Conservation (phyloP, 1,140 invertebrate species). For the Contarinia nasturtii region DNA sequence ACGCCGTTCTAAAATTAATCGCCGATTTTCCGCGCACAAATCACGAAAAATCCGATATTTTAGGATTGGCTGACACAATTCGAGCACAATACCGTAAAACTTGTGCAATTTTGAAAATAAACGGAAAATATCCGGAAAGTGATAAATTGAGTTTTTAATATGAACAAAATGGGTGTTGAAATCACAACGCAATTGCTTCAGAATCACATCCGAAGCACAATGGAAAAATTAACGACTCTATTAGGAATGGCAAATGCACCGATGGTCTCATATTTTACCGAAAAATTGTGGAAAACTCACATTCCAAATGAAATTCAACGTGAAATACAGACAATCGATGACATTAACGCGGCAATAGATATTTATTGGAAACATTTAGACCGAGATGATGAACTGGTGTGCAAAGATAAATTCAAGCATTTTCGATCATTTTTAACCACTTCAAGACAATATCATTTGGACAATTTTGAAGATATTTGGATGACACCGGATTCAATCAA, state of each 20-base stretch:
- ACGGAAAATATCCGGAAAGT: slow-evolving; percentile 19
- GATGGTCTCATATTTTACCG: slow-evolving; percentile 59
- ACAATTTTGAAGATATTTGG: slow-evolving; percentile 24
- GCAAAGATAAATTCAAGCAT: background rate
- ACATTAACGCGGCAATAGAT: slow-evolving; percentile 19
- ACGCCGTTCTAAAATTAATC: too few relatives aligned
- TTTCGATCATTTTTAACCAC: slow-evolving; percentile 17
- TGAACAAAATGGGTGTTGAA: slow-evolving; percentile 6
- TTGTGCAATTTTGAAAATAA: slow-evolving; percentile 42
- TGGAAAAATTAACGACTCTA: slow-evolving; percentile 34
- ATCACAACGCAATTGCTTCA: slow-evolving; percentile 2
- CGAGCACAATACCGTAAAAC: slow-evolving; percentile 43
- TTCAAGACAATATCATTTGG: slow-evolving; percentile 17
- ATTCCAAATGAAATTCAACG: slow-evolving; percentile 31
- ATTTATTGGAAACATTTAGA: slow-evolving; percentile 19
- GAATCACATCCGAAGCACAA: slow-evolving; percentile 29
- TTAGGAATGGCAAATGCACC: slow-evolving; percentile 51
- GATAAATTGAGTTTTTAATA: slow-evolving; percentile 28
- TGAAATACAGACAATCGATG: slow-evolving; percentile 27
- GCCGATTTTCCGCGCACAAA: slow-evolving; percentile 44
- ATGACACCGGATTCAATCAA: slow-evolving; percentile 13
- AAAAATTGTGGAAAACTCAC: slow-evolving; percentile 40
- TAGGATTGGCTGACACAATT: slow-evolving; percentile 35
- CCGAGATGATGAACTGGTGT: background rate
- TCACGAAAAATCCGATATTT: slow-evolving; percentile 37